A percentile compares a stretch with the other conserved stretches of the same genome.
These are phyloP conservation scores for Ibycter americanus DNA, from an alignment of 2,797 vertebrate genomes.

Conservation along the genomic window DNA sequence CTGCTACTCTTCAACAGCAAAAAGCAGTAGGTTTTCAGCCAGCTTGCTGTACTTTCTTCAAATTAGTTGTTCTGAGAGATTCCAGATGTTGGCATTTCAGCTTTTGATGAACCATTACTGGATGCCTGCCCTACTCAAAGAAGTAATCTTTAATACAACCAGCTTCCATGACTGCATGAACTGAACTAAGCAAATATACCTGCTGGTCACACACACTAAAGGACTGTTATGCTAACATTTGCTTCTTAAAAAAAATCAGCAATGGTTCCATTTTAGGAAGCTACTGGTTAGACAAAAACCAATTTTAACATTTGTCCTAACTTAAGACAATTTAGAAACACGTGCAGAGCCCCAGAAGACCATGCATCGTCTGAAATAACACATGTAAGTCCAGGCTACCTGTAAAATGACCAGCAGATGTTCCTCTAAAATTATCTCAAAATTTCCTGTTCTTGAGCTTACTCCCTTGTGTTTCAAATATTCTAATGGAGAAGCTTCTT, in stretches of 20 bases:
- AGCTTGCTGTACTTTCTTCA: not conserved
- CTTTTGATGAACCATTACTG: not conserved
- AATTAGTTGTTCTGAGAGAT: not conserved
- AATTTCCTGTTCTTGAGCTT: not conserved
- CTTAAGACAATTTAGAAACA: not conserved
- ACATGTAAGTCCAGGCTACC: not conserved
- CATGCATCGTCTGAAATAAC: not conserved
- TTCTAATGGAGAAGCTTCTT: not conserved
- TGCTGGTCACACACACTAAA: not conserved
- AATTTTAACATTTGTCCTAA: not conserved
- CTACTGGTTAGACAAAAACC: not conserved
- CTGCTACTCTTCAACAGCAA: not conserved
- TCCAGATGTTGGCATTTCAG: not conserved
- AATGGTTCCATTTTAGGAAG: not conserved
- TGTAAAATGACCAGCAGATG: not conserved
- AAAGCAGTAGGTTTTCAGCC: not conserved
- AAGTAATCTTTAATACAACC: not conserved
- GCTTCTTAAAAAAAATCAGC: not conserved
- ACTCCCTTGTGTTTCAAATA: not conserved
- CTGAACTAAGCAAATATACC: not conserved
- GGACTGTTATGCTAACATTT: not conserved
- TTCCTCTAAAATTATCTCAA: not conserved
- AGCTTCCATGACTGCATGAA: not conserved
- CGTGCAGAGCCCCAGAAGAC: not conserved
- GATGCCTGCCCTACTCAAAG: not conserved